Evolutionary conservation across 2,113 vertebrate genomes (phyloP).

Genomic region (Hyla sarda): DNA sequence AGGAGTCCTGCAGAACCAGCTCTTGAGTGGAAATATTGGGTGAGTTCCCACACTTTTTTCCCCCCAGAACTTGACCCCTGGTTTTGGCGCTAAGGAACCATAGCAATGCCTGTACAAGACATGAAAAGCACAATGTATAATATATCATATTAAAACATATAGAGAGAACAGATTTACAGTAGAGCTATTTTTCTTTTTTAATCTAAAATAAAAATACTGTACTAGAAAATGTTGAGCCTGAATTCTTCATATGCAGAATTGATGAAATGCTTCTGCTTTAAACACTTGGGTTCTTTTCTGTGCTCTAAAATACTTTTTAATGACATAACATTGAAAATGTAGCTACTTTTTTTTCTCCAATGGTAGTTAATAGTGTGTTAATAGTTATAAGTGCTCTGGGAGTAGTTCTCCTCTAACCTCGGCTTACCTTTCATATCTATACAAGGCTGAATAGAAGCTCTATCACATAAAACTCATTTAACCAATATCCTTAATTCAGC

Average conservation of each 20-base stretch:
- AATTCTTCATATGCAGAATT: neutral
- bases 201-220: neutral
- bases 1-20: too few species aligned
- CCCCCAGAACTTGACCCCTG: too few species aligned
- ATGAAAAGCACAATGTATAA: too few species aligned
- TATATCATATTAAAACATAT: too few species aligned
- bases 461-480: constrained; percentile 31
- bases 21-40: too few species aligned
- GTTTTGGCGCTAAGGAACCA: too few species aligned
- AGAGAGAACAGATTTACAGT: too few species aligned
- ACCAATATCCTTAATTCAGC: constrained; percentile 27
- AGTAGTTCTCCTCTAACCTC: neutral
- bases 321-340: neutral
- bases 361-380: constrained; percentile 8
- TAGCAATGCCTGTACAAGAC: too few species aligned
- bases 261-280: neutral
- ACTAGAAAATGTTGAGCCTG: neutral
- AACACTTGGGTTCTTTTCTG: neutral
- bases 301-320: neutral
- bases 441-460: constrained; percentile 1
- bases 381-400: constrained; percentile 9
- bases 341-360: neutral
- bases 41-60: too few species aligned
- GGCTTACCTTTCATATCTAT: constrained; percentile 14
- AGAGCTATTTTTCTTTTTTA: too few species aligned